Base-by-base conservation (phyloP, 1,140 invertebrate species). In the Pteromalus puparum region DNA sequence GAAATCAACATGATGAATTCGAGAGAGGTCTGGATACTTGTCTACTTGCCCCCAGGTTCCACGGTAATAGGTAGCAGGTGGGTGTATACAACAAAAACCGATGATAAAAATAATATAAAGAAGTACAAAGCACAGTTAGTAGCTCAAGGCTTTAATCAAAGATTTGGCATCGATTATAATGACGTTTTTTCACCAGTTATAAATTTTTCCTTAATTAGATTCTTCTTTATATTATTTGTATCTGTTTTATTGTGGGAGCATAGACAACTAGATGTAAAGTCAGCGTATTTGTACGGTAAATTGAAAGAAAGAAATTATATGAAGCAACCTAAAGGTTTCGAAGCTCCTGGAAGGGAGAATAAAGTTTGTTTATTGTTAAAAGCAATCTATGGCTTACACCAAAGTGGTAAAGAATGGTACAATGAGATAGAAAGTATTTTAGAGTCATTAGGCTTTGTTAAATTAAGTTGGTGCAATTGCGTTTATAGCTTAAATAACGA, bases 291-390 rank as follows among this genome's bases (percentile, higher is more conserved):
- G n/a, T 75, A 75, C 12, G 34, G 73, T 2, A 75, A 42, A 0
- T 46, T 75, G 24, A 48, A 75, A 48, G 73, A 75, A 75, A 46
- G 34, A 75, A 75, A 21, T n/a, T 70, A 75, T n/a, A 75, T 75
- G 34, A 46, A 24, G 21, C 73, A 75, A 75, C 70, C 73, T 10
- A 46, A n/a, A 75, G 38, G 73, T 46, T 75, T 75, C 24, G 38
- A 75, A 46, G n/a, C 46, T n/a, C 1, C 73, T n/a, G 42, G 38
- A n/a, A 42, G 15, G 12, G 73, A 75, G 12, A 46, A 46, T 46
- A 75, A 75, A 75, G 73, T 75, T 46, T 75, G 42, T 75, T 75
- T 30, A 30, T 30, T 30, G 46, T n/a, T 2, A 1, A 75, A 75
- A 48, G 13, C 73, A 26, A 75, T 75, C 21, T 75, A 75, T 75